Evolutionary conservation across 2,113 vertebrate genomes (phyloP), one percentile per base, ranked within the genome.

Genomic region (Donacobius atricapilla): DNA sequence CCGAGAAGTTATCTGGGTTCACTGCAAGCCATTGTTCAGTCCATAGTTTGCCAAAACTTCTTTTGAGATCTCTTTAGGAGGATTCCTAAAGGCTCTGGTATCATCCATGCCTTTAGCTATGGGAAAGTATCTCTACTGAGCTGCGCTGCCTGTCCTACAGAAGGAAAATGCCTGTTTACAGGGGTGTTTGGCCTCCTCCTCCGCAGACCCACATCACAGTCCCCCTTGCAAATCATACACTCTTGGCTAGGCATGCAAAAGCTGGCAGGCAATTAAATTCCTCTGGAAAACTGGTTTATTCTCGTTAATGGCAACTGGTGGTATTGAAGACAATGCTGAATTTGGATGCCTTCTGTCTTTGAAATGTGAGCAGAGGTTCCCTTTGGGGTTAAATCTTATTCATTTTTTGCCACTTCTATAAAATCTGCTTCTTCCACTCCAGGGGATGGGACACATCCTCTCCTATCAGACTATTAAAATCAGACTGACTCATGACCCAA

Each of bases 171-270:
- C 2, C 2, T 18, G 2, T 73, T 64, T 28, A 23, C 19, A 22
- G 6, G 12, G 39, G 9, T 57, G 22, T 35, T 81, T 84, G 56
- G 6, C 7, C 48, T 28, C 35, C 18, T 87, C 3, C 10, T 73
- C 51, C 39, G 48, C 25, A 69, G 12, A 4, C 1, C 5, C 27
- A 37, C 0, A 0, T 14, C 35, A 3, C 3, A 54, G 23, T 21
- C 6, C 10, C 40, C 8, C 13, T 37, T 42, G 12, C 31, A 54
- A 37, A 21, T 35, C 45, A 18, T 2, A 10, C 2, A 15, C 21
- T 25, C 10, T 20, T 42, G 64, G 6, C 20, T 73, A 42, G 50
- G 3, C 4, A 8, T n/a, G 24, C 10, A 65, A 35, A 13, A 85
- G 27, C 5, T 11, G n/a, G 15, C 7, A 37, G 33, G 9, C 4